phyloP scores from a whole-genome alignment of 2,113 vertebrate genomes.

The Dolichotis patagonum region DNA sequence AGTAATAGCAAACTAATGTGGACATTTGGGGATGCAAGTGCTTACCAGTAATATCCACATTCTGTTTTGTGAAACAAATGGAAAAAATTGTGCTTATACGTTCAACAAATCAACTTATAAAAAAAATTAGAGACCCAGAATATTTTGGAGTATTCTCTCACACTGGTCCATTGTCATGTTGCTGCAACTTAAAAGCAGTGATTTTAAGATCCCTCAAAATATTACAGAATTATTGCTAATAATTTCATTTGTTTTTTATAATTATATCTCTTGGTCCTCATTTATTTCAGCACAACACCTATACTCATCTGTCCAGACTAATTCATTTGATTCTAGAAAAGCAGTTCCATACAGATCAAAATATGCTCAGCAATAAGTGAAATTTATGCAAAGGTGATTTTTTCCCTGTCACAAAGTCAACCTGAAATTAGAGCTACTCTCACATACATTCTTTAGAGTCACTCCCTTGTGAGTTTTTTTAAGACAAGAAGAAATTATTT shows the following conservation, averaged over 20 bases:
- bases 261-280: conserved; percentile 17
- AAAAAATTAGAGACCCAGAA: background rate
- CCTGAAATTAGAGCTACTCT: conserved; percentile 59
- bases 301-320: conserved; percentile 15
- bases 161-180: background rate
- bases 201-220: conserved; percentile 1
- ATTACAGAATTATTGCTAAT: background rate
- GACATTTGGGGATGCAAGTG: background rate
- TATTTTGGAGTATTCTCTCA: conserved; percentile 10
- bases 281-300: conserved; percentile 48
- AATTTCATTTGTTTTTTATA: conserved; percentile 63
- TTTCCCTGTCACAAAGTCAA: conserved; percentile 33
- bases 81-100: background rate
- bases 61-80: conserved; percentile 48
- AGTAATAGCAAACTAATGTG: conserved; percentile 44
- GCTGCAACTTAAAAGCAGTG: background rate
- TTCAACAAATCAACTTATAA: conserved; percentile 13
- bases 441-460: conserved; percentile 6
- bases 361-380: conserved; percentile 52
- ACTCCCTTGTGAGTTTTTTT: conserved; percentile 30
- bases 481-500: conserved; percentile 68
- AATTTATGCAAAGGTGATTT: conserved; percentile 44
- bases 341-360: conserved; percentile 56
- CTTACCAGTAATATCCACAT: conserved; percentile 2
- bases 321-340: conserved; percentile 59